Evolutionary conservation across 2,888 invertebrate genomes (phyloP).

Genomic region (Idaea straminata): DNA sequence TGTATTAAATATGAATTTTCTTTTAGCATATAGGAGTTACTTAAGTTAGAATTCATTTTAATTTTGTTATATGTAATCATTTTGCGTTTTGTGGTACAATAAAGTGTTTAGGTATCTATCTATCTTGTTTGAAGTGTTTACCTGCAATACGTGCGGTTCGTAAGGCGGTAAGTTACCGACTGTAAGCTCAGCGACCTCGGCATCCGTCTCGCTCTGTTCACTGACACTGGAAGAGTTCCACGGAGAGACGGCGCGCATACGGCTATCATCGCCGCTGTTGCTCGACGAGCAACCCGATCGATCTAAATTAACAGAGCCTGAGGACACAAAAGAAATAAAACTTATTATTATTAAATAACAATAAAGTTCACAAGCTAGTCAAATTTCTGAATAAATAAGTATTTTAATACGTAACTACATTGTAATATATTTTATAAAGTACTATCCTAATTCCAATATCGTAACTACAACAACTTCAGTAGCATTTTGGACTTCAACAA

Average conservation of each 20-base stretch:
- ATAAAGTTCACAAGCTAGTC: neutral
- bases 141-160: slow-evolving; percentile 60
- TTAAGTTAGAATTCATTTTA: no score
- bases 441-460: no score
- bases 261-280: slow-evolving; percentile 63
- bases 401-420: no score
- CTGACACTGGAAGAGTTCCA: slow-evolving; percentile 73
- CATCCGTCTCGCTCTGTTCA: slow-evolving; percentile 67
- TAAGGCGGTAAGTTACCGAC: slow-evolving; percentile 67
- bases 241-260: slow-evolving; percentile 62
- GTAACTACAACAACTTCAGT: no score
- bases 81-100: no score
- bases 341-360: no score
- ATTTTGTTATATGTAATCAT: no score
- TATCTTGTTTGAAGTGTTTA: slow-evolving; percentile 24
- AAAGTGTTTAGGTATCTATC: no score
- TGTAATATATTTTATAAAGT: no score
- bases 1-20: no score
- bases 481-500: no score
- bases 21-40: no score
- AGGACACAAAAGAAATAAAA: slow-evolving; percentile 3
- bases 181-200: slow-evolving; percentile 59
- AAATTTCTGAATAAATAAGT: neutral
- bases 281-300: slow-evolving; percentile 69
- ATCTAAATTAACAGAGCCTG: slow-evolving; percentile 62